Base-by-base conservation (phyloP, 1,140 invertebrate species). In the Hestina assimilis region DNA sequence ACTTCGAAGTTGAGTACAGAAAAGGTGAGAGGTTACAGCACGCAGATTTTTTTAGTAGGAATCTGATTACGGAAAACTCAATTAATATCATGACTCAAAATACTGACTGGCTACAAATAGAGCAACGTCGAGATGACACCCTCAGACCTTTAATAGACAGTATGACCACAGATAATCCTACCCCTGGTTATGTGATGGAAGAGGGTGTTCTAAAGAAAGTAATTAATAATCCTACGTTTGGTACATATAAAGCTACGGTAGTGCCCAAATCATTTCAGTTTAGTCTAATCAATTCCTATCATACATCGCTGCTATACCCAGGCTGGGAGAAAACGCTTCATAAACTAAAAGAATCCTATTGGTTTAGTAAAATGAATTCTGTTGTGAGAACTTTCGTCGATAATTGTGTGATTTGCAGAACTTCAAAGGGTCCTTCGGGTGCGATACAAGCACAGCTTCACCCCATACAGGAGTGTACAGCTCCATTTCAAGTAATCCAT, bases 281-380 rank as follows among this genome's bases (percentile, higher is more conserved):
- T 60, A 75, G 69, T 35, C 20, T 77, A 0, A 74, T 77, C 31
- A 72, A 72, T 28, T 47, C 67, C 2, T 69, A 55, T 33, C 73
- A 74, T 35, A 59, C 38, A 3, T 33, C 66, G 8, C 33, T 72
- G 2, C 28, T 72, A 46, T 63, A 75, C 28, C 50, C 57, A 19
- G 59, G 66, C 0, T 69, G 63, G 70, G 70, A 73, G 15, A 73
- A 69, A 8, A 69, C 61, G 14, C 23, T 69, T 0, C 43, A 69
- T 4, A 69, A 75, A 54, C 19, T 77, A 0, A 59, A 47, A 43
- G 64, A 75, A 23, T 45, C 35, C 9, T 68, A 68, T 17, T 60
- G 28, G 20, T 72, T 70, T 48, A 40, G 61, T 12, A 67, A 70
- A 38, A 74, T 70, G 67, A 66, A n/a, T n/a, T 14, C 45, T n/a